Evolutionary conservation across 2,113 vertebrate genomes (phyloP), one percentile per base, ranked within the genome.

Genomic region (Caretta caretta): DNA sequence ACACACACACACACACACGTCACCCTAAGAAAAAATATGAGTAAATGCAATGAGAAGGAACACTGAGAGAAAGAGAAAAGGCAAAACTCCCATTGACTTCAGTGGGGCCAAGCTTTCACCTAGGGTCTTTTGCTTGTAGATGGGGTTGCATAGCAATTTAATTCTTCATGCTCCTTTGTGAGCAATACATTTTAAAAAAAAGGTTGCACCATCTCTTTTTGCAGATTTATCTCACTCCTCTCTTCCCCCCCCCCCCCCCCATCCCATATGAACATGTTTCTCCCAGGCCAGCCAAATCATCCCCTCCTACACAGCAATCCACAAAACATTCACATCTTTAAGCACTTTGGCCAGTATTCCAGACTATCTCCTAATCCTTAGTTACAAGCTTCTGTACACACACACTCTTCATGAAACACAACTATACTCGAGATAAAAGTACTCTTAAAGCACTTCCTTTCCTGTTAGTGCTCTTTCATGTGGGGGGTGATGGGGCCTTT

Each of bases 31-130:
- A 88, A 62, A 24, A 81, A 75, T 49, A 50, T 59, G n/a, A 78
- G 48, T 80, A 62, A 56, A 8, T 14, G 49, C 56, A 78, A 90
- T 72, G 31, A 59, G 20, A 49, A 50, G 20, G 90, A 85, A 20
- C 24, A 13, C 17, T 12, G 24, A 88, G 81, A 80, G 59, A 82
- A 80, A 9, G n/a, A 13, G 31, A 57, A 29, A 17, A 10, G 46
- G 27, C 24, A 90, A 35, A 91, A 80, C 72, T 57, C 48, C 72
- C 46, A 95, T 48, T 86, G 84, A 89, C 38, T 51, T 83, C 78
- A 1, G 0, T 90, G 84, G 78, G 42, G 35, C 90, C 76, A 85
- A 75, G 31, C 48, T 53, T 50, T 91, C 35, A 84, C 84, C 24
- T 8, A 48, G 5, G 92, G 72, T 56, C 35, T 90, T 93, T 83